A percentile compares a stretch with the other conserved stretches of the same genome.
Evolutionary conservation across 2,797 vertebrate genomes (phyloP).

Genomic region (Liparis tanakae): DNA sequence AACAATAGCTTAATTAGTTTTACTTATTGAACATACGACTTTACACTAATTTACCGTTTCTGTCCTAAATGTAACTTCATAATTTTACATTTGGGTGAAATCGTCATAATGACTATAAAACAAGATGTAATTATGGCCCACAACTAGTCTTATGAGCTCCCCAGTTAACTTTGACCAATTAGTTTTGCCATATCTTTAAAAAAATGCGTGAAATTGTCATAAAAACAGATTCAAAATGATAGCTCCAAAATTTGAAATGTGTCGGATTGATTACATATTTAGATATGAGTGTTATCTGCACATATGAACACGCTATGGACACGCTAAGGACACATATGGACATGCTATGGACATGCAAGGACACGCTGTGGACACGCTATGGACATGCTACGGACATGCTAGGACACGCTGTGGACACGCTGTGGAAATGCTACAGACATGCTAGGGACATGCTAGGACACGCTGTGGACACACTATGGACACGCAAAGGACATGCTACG

Average conservation of each 20-base stretch:
- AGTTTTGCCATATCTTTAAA: too few relatives aligned
- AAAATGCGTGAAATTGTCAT: too few relatives aligned
- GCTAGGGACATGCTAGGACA: neutral
- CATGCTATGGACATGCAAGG: neutral
- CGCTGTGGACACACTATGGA: neutral
- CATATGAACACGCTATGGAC: neutral
- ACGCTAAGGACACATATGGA: neutral
- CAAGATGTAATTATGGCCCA: too few relatives aligned
- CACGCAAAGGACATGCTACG: too few relatives aligned
- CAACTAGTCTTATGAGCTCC: too few relatives aligned
- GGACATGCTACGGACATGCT: neutral
- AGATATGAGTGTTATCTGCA: constrained; percentile 5
- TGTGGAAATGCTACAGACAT: too few relatives aligned
- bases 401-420: too few relatives aligned
- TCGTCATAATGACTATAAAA: too few relatives aligned
- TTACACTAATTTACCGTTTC: neutral
- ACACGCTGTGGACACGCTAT: neutral
- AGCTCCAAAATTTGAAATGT: too few relatives aligned
- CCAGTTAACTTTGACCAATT: too few relatives aligned
- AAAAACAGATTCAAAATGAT: too few relatives aligned
- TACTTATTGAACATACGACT: neutral
- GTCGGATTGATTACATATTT: constrained; percentile 9
- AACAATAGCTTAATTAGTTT: neutral
- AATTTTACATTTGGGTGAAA: too few relatives aligned
- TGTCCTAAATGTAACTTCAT: neutral